Conservation (phyloP, 2,113 vertebrate species). For the Dipodomys merriami region DNA sequence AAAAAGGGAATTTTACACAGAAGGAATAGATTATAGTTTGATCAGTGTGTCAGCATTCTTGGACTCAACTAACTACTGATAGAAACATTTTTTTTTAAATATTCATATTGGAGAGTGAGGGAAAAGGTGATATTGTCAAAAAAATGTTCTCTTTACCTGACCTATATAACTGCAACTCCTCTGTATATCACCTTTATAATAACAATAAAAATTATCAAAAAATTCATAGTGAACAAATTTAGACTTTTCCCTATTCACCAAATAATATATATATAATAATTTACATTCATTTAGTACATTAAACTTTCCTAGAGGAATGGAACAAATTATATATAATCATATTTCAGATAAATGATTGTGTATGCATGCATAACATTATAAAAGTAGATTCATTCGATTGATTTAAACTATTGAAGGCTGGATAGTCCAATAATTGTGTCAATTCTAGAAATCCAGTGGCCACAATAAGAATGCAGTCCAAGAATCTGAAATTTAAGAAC, state of each 20-base stretch:
- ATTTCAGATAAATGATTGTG: not conserved
- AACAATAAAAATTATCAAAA: no score
- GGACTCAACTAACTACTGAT: not conserved
- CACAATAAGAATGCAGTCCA: not conserved
- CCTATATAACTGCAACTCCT: no score
- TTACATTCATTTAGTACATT: not conserved
- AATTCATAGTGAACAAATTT: not conserved
- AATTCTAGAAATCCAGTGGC: not conserved
- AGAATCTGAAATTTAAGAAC: not conserved
- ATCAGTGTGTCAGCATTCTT: not conserved
- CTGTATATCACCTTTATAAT: no score
- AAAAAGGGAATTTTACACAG: not conserved
- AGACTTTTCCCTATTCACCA: no score
- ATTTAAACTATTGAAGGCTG: not conserved
- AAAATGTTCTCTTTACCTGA: no score
- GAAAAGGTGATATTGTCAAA: no score
- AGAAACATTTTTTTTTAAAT: not conserved
- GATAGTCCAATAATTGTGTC: not conserved
- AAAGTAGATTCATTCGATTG: not conserved
- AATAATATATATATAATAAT: not conserved
- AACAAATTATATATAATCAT: not conserved
- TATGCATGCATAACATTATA: not conserved
- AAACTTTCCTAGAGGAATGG: not conserved
- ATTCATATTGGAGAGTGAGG: no score
- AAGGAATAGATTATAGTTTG: not conserved